Conservation (phyloP, 2,888 invertebrate genomes). For the Dryococelus australis region DNA sequence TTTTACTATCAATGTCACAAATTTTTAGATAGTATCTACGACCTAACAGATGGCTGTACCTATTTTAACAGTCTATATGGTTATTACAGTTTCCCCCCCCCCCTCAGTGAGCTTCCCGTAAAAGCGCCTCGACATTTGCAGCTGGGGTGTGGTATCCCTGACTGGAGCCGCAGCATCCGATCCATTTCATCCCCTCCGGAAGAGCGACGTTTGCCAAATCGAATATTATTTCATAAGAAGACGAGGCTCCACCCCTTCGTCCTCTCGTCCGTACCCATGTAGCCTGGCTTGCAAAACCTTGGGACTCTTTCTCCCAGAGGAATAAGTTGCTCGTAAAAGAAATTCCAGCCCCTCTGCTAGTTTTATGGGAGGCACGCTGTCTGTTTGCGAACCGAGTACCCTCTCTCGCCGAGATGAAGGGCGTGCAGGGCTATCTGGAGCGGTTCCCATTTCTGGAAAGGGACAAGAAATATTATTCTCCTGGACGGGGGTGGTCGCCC, state of each 20-base stretch:
- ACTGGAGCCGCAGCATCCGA: no score
- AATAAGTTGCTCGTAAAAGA: neutral
- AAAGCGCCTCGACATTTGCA: no score
- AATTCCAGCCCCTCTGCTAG: neutral
- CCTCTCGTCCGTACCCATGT: neutral
- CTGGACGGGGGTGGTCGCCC: no score
- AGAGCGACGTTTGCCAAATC: neutral
- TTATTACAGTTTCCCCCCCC: no score
- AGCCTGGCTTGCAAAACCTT: neutral
- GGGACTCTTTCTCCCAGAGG: neutral
- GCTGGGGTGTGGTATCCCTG: no score
- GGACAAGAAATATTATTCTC: neutral
- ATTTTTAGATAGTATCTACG: no score
- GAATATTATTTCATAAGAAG: neutral
- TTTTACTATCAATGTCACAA: no score
- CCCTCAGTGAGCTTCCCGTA: no score
- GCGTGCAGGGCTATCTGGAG: neutral
- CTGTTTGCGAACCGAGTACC: conserved; percentile 8
- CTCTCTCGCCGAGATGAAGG: neutral
- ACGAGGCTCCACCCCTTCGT: neutral
- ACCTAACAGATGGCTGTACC: no score
- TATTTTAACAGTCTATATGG: no score
- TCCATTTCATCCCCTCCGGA: no score
- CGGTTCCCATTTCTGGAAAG: neutral
- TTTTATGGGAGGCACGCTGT: neutral